Base-by-base conservation (phyloP, 2,797 vertebrate genomes). In the Microchirus variegatus region DNA sequence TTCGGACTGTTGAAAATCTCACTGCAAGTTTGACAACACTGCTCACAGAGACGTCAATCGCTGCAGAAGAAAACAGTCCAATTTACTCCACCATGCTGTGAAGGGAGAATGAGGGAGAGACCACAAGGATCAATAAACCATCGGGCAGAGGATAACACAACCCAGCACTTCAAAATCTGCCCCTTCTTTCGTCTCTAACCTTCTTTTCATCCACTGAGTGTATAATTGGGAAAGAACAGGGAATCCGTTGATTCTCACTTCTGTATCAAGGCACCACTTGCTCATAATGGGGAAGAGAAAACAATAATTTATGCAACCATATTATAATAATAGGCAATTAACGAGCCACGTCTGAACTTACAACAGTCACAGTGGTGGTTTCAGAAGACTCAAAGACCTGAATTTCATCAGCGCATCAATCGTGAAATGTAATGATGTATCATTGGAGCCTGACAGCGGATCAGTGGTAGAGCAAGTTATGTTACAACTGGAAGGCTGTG, bases 101-200 rank as follows among this genome's bases (percentile, higher is more conserved):
- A 53, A 13, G 47, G 59, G 65, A 67, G 68, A 61, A 10, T 5
- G 55, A 45, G 54, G 17, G 54, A 44, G 78, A 38, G 46, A 48
- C 26, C 1, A 37, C 4, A 0, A 41, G 12, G 73, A 89, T 89
- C 84, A 75, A 88, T 88, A 86, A 76, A 78, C 53, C 65, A 59
- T 53, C 7, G 65, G 58, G 37, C 9, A 36, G 45, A 64, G 70
- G 60, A 77, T 71, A 81, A 82, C 73, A 67, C 40, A 63, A 37
- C 40, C 57, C 57, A 66, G 48, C 59, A 15, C 75, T 62, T 59
- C 54, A 77, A 40, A 60, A 56, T 37, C 63, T 26, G 53, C 45
- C 52, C 12, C 50, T 12, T 26, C 56, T 18, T 41, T 44, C 26
- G 0, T 46, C 59, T 31, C 66, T 41, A 47, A 53, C 50, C 14